A percentile compares a stretch with the other conserved stretches of the same genome.
Conservation (phyloP, 2,888 invertebrate species). For the Caenorhabditis wallacei region DNA sequence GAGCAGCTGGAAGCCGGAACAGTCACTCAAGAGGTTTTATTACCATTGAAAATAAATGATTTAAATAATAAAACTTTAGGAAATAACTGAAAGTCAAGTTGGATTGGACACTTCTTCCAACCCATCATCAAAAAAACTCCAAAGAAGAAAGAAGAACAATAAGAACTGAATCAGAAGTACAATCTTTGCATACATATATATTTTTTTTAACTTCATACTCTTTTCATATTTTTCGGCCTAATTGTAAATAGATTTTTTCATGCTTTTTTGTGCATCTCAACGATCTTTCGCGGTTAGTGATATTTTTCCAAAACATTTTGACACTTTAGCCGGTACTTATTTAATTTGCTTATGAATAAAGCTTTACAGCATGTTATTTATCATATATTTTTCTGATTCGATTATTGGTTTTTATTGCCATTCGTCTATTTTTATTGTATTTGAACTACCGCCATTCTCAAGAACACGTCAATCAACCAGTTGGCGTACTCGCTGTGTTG, state of each 20-base stretch:
- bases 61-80: slow-evolving; percentile 18
- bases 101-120: slow-evolving; percentile 39
- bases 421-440: not conserved
- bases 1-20: slow-evolving; percentile 56
- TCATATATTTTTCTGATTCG: not conserved
- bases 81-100: slow-evolving; percentile 52
- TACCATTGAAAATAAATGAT: not conserved
- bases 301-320: not conserved
- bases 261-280: slow-evolving; percentile 7
- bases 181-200: not conserved
- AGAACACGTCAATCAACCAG: not conserved
- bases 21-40: slow-evolving; percentile 63
- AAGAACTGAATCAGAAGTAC: slow-evolving; percentile 4
- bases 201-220: slow-evolving; percentile 8
- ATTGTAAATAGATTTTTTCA: not conserved
- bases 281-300: not conserved
- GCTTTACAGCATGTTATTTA: not conserved
- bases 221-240: not conserved
- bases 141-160: slow-evolving; percentile 48
- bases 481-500: slow-evolving; percentile 23
- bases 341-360: slow-evolving; percentile 22
- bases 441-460: not conserved
- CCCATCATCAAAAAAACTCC: slow-evolving; percentile 30
- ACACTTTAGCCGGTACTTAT: slow-evolving; percentile 5
- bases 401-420: not conserved